phyloP scores from a whole-genome alignment of 1,140 invertebrate genomes.

The Danaus melanippus region DNA sequence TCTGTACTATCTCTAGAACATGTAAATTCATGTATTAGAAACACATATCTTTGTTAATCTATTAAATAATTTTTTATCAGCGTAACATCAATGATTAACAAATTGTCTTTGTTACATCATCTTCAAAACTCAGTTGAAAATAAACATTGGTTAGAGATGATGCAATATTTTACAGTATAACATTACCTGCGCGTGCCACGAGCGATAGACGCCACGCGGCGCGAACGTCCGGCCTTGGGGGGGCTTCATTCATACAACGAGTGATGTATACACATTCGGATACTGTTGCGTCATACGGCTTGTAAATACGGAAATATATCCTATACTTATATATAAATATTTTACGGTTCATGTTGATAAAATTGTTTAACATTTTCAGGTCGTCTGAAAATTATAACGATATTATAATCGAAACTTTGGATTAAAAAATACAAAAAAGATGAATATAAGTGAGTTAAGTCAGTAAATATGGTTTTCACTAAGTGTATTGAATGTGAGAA shows the following conservation, averaged over 20 bases:
- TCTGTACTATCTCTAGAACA: constrained; percentile 1
- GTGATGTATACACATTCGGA: constrained; percentile 12
- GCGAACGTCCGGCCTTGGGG: constrained; percentile 1
- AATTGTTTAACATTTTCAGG: too few species aligned
- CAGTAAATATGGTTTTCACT: too few species aligned
- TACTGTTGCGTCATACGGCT: constrained; percentile 22
- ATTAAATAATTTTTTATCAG: constrained; percentile 3
- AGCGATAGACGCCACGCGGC: background rate
- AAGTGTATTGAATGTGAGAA: too few species aligned
- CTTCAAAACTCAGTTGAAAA: background rate
- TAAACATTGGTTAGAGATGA: constrained; percentile 14
- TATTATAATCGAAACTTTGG: too few species aligned
- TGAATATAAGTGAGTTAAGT: too few species aligned
- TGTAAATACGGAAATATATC: too few species aligned
- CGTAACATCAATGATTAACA: constrained; percentile 5
- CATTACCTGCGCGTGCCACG: constrained; percentile 16
- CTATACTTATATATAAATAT: too few species aligned
- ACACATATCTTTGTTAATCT: too few species aligned
- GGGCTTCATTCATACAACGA: constrained; percentile 10
- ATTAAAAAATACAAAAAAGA: too few species aligned
- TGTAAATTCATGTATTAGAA: background rate
- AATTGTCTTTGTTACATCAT: constrained; percentile 8
- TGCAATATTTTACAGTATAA: constrained; percentile 15
- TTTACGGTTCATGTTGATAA: too few species aligned
- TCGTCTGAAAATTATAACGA: too few species aligned